Percentiles rank a stretch among this genome's conserved stretches.
Conservation (phyloP, 2,888 invertebrate species). For the Melolontha melolontha region DNA sequence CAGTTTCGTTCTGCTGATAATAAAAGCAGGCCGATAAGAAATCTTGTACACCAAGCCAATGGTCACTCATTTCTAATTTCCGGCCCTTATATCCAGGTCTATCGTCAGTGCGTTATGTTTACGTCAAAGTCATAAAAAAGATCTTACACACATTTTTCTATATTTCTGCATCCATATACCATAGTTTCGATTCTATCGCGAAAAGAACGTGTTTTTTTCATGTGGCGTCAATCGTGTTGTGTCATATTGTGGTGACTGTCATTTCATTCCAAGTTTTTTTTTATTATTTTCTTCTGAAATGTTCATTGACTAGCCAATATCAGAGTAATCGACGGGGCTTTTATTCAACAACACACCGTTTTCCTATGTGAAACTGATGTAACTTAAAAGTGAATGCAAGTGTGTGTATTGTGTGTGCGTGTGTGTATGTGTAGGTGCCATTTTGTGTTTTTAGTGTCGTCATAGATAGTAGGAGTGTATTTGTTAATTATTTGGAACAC, state of each 20-base stretch:
- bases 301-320: slow-evolving; percentile 2
- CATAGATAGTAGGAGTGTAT: slow-evolving; percentile 25
- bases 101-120: slow-evolving; percentile 23
- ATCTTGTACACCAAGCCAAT: slow-evolving; percentile 47
- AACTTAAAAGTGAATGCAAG: background rate
- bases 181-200: slow-evolving; percentile 12
- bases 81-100: slow-evolving; percentile 32
- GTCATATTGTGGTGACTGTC: too few relatives aligned
- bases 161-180: slow-evolving; percentile 1
- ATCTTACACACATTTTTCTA: background rate
- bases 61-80: slow-evolving; percentile 49
- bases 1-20: slow-evolving; percentile 45
- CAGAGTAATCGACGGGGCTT: slow-evolving; percentile 18
- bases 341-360: background rate
- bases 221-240: too few relatives aligned
- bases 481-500: slow-evolving; percentile 14
- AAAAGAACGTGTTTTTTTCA: background rate
- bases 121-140: slow-evolving; percentile 27
- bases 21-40: slow-evolving; percentile 46
- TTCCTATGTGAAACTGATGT: slow-evolving; percentile 2
- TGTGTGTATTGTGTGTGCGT: slow-evolving; percentile 18
- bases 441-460: slow-evolving; percentile 18
- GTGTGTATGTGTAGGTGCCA: slow-evolving; percentile 19
- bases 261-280: background rate
- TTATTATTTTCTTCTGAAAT: background rate